Evolutionary conservation across 2,113 vertebrate genomes (phyloP), one percentile per base, ranked within the genome.

Genomic region (Tachysurus fulvidraco): DNA sequence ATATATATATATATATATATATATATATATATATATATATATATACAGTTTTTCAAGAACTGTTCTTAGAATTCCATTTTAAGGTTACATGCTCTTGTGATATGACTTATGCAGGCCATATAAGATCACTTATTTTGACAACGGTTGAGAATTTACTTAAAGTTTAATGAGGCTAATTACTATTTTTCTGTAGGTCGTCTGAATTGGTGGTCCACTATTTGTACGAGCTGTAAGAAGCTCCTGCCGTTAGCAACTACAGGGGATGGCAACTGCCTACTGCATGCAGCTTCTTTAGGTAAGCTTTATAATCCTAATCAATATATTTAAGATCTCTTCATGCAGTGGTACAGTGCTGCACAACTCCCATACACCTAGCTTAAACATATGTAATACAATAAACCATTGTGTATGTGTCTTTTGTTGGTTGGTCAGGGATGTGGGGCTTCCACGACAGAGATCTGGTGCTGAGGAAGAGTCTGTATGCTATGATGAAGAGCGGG

Each of bases 371-470:
- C 54, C 57, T 23, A 50, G 41, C 12, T 50, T 50, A 13, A 54
- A 9, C 23, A 81, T 25, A 30, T 11, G 28, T 57, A 41, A 81
- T 60, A 1, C 60, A 44, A 44, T 59, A 73, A 73, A 73, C 30
- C 17, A 21, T 44, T 41, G 30, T 71, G 41, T 71, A 17, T 60
- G n/a, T 78, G 44, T 84, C 9, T 85, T 52, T n/a, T 67, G 16
- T 55, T 79, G 64, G 44, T 67, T 36, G 83, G 25, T 86, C 88
- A 99, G 98, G 98, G 62, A 99, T 99, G 98, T 99, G 98, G 98
- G 98, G 98, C 41, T 99, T 99, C 92, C 98, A 99, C 0, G 98
- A 99, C 93, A 94, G 98, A 91, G 98, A 99, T 93, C 96, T 99
- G 88, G 97, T 99, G 90, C 91, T 99, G 90, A 95, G 98, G 87